phyloP scores from a whole-genome alignment of 1,140 invertebrate genomes.

The Tachypleus tridentatus region DNA sequence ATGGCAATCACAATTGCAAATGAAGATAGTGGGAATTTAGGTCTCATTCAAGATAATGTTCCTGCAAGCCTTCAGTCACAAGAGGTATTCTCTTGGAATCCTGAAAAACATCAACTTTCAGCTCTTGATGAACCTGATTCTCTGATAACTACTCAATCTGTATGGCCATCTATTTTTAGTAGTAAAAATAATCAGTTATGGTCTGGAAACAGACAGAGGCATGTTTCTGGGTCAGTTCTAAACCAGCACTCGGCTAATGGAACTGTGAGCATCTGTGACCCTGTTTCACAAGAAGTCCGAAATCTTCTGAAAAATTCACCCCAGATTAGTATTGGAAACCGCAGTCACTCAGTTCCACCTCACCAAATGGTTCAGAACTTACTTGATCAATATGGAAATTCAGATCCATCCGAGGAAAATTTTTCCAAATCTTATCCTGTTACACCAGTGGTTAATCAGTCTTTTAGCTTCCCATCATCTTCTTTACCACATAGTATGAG shows the following conservation, averaged over 20 bases:
- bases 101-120: background rate
- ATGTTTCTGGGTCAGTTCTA: constrained; percentile 14
- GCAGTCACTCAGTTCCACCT: constrained; percentile 61
- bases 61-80: background rate
- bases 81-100: background rate
- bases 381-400: background rate
- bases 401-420: background rate
- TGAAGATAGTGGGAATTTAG: background rate
- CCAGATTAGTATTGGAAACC: constrained; percentile 30
- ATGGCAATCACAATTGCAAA: background rate
- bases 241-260: constrained; percentile 6
- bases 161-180: background rate
- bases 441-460: constrained; percentile 18
- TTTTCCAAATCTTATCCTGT: constrained; percentile 24
- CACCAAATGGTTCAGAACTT: constrained; percentile 41
- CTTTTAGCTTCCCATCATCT: background rate
- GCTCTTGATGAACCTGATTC: background rate
- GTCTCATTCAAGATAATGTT: background rate
- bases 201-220: constrained; percentile 1
- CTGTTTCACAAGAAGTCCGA: constrained; percentile 15
- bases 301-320: constrained; percentile 10
- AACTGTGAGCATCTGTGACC: background rate
- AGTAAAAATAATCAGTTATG: background rate
- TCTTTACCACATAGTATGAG: background rate
- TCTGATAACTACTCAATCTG: background rate